Evolutionary conservation across 2,797 vertebrate genomes (phyloP).

Genomic region (Pteronotus mesoamericanus): DNA sequence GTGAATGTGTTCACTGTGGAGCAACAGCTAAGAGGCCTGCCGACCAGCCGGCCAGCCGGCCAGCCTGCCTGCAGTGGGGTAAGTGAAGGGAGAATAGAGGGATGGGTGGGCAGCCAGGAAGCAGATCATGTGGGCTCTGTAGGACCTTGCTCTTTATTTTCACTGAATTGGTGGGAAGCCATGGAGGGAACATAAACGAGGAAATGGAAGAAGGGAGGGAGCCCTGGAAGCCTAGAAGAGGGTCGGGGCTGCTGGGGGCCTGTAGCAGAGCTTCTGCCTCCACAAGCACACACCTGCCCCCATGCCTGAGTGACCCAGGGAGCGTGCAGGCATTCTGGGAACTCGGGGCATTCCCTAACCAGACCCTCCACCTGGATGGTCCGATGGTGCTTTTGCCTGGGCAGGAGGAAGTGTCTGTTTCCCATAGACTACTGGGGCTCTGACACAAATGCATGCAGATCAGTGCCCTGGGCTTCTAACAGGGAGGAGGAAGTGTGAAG

Average conservation of each 20-base stretch:
- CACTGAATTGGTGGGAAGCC: not conserved
- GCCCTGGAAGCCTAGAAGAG: not conserved
- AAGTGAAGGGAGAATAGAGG: rapidly evolving
- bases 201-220: not conserved
- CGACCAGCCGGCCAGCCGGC: too few relatives aligned
- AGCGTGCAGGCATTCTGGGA: not conserved
- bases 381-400: not conserved
- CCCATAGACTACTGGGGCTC: not conserved
- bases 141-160: not conserved
- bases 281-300: not conserved
- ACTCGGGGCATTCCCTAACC: not conserved
- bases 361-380: not conserved
- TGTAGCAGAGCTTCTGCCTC: not conserved
- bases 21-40: not conserved
- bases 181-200: not conserved
- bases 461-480: not conserved
- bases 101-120: not conserved
- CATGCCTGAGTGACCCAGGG: rapidly evolving
- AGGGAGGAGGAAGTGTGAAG: constrained; percentile 23
- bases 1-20: too few relatives aligned
- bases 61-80: rapidly evolving
- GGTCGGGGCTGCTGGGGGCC: not conserved
- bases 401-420: not conserved
- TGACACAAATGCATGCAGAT: not conserved
- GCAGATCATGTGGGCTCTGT: rapidly evolving